Base-by-base conservation (phyloP, 2,797 vertebrate genomes). In the Thalassophryne amazonica region DNA sequence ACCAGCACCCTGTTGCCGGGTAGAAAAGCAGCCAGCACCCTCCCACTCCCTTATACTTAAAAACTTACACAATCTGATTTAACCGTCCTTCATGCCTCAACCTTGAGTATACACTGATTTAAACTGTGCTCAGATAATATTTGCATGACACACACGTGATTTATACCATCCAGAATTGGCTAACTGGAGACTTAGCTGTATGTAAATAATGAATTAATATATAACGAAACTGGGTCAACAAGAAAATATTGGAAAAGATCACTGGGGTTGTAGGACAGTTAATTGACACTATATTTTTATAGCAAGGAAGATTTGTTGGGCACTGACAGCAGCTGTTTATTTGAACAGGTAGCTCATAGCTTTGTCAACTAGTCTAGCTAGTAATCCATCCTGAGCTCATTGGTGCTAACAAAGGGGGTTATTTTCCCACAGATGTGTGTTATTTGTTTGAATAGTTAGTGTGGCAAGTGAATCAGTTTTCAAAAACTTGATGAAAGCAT, bases 1-100 rank as follows among this genome's bases (percentile, higher is more conserved):
- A 56, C 30, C 91, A 95, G 92, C 90, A 56, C 30, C 67, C 73
- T 83, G 75, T 84, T 84, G 57, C 83, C 66, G 48, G 78, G 80
- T 68, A 87, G 65, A 81, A 55, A 69, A 73, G 56, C 62, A 54
- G 36, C 22, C 51, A 49, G 55, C 43, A 8, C 42, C 29, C 55
- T 39, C 42, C 54, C 43, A 58, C 58, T 40, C 40, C 54, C 43
- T 32, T 28, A 42, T 7, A 12, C 33, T 34, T 24, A 16, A 43
- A 52, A 52, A 51, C 12, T n/a, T 2, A 70, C 54, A 20, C 22
- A 54, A 27, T 56, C 24, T 54, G 15, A 34, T 15, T 34, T 11
- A 60, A 18, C 34, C 50, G 43, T 29, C 29, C 53, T 18, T 32
- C 40, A 40, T 23, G 2, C 1, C 30, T 25, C 18, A 17, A 10